Evolutionary conservation across 2,113 vertebrate genomes (phyloP).

Genomic region (Scomber japonicus): DNA sequence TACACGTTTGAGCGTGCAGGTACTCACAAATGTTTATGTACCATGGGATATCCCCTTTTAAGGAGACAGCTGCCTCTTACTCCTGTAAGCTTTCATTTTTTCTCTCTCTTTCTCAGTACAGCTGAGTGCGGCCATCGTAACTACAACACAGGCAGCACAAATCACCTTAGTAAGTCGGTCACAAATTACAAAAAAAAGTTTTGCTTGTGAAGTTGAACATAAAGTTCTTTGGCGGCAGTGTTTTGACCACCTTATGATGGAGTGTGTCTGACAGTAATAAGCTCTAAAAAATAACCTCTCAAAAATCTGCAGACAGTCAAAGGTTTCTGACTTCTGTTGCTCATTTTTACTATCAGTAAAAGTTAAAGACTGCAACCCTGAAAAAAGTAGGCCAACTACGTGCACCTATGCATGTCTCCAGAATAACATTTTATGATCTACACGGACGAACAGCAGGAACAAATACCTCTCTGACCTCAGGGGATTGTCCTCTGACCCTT

Average conservation of each 20-base stretch:
- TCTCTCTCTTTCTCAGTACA: constrained; percentile 3
- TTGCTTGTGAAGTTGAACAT: constrained; percentile 1
- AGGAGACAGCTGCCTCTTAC: constrained; percentile 40
- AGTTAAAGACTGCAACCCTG: constrained; percentile 17
- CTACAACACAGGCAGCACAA: constrained; percentile 14
- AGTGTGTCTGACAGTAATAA: constrained; percentile 12
- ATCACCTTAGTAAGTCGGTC: constrained; percentile 12
- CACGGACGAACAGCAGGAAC: constrained; percentile 49
- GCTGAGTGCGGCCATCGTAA: background rate
- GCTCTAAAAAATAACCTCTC: constrained; percentile 2
- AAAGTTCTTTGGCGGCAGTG: constrained; percentile 15
- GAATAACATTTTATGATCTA: constrained; percentile 57
- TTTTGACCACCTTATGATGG: constrained; percentile 15
- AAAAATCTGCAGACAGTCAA: constrained; percentile 16
- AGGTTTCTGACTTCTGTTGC: constrained; percentile 14
- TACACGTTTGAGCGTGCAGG: constrained; percentile 24
- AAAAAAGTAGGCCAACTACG: constrained; percentile 30
- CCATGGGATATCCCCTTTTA: constrained; percentile 9
- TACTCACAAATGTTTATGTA: constrained; percentile 18
- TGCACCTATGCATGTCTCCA: constrained; percentile 30
- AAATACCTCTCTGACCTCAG: constrained; percentile 61
- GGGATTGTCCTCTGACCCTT: constrained; percentile 73
- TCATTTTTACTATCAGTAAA: constrained; percentile 41
- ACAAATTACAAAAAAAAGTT: background rate
- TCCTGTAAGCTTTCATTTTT: constrained; percentile 20